A percentile compares a stretch with the other conserved stretches of the same genome.
phyloP scores from a whole-genome alignment of 2,797 vertebrate genomes.

The Acipenser transmontanus region DNA sequence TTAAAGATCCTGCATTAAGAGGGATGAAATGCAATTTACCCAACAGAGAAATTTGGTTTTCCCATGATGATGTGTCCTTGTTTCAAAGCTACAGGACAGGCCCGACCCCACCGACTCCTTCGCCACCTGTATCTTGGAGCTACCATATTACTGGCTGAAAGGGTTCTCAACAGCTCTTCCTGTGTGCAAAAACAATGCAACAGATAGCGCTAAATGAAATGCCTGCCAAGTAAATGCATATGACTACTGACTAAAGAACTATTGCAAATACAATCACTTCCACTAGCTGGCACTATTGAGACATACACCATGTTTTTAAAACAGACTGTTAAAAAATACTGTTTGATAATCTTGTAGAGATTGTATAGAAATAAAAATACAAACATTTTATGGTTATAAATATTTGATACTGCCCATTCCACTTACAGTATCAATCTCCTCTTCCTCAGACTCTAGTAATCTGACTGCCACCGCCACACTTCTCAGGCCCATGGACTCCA shows the following conservation, averaged over 20 bases:
- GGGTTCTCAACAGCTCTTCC: constrained; percentile 66
- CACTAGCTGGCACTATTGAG: too few species aligned
- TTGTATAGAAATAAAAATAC: too few species aligned
- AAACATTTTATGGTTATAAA: too few species aligned
- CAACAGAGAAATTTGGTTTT: constrained; percentile 66
- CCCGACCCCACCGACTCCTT: constrained; percentile 76
- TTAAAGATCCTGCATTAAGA: too few species aligned
- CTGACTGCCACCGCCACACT: constrained; percentile 60
- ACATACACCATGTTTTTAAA: too few species aligned
- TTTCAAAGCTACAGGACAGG: constrained; percentile 81
- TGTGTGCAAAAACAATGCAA: constrained; percentile 32
- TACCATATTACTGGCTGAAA: constrained; percentile 54
- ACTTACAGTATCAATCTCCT: constrained; percentile 63
- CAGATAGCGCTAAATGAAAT: background rate
- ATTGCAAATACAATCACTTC: too few species aligned
- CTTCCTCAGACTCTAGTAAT: constrained; percentile 62
- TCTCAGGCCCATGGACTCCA: constrained; percentile 72
- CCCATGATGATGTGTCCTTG: constrained; percentile 69
- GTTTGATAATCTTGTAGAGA: too few species aligned
- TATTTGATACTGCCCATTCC: background rate
- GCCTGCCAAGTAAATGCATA: too few species aligned
- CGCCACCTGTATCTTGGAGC: constrained; percentile 76
- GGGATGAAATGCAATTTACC: constrained; percentile 54
- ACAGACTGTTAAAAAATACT: too few species aligned
- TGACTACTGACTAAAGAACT: too few species aligned